Conservation (phyloP, 1,140 invertebrate species). For the Pseudomyrmex sp. region DNA sequence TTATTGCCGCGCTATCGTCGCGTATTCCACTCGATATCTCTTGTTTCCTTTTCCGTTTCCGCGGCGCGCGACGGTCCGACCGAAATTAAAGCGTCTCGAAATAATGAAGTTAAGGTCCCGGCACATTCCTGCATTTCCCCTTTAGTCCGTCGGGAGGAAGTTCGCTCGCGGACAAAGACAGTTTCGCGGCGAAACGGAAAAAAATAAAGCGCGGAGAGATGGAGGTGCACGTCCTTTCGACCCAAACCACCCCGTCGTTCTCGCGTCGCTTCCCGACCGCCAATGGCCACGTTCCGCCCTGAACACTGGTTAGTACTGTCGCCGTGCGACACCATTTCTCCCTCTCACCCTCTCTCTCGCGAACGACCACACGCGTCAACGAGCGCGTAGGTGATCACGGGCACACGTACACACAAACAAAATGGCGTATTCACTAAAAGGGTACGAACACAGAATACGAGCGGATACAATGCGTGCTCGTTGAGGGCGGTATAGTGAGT, state of each 20-base stretch:
- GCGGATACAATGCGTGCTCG: constrained; percentile 54
- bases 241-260: constrained; percentile 11
- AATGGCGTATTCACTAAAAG: constrained; percentile 61
- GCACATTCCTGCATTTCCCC: constrained; percentile 59
- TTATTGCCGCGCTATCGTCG: constrained; percentile 28
- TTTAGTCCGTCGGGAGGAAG: constrained; percentile 51
- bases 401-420: constrained; percentile 24
- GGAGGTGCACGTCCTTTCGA: constrained; percentile 48
- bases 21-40: constrained; percentile 34
- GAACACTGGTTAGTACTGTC: constrained; percentile 66
- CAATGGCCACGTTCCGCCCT: constrained; percentile 57
- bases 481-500: constrained; percentile 41
- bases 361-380: constrained; percentile 18
- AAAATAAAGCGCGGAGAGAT: constrained; percentile 41
- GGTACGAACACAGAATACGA: constrained; percentile 56
- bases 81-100: constrained; percentile 69
- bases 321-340: constrained; percentile 8
- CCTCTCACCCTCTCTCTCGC: constrained; percentile 31
- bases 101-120: constrained; percentile 72
- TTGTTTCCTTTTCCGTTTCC: constrained; percentile 4
- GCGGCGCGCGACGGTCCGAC: constrained; percentile 15
- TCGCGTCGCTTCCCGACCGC: constrained; percentile 6
- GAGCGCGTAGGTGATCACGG: constrained; percentile 41
- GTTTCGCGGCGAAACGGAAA: constrained; percentile 39
- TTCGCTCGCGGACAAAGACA: constrained; percentile 45